Conservation (phyloP, 2,888 invertebrate genomes). For the Macaria notata region DNA sequence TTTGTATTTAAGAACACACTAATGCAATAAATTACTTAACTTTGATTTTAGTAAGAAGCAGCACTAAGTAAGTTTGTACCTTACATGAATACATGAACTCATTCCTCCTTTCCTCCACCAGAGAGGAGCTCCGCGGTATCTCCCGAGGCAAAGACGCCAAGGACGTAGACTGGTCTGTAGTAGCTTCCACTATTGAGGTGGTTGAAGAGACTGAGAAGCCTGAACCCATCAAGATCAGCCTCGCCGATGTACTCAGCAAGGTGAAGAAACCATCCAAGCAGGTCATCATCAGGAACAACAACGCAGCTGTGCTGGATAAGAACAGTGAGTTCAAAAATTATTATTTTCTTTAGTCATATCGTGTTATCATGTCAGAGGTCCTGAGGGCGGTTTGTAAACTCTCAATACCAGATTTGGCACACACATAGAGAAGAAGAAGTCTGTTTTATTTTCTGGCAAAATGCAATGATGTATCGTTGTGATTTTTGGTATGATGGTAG, state of each 20-base stretch:
- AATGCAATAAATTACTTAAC: too few species aligned
- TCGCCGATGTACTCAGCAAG: slow-evolving; percentile 86
- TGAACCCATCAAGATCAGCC: slow-evolving; percentile 88
- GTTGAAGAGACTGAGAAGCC: slow-evolving; percentile 86
- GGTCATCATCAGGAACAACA: slow-evolving; percentile 78
- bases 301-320: slow-evolving; percentile 74
- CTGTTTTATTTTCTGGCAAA: too few species aligned
- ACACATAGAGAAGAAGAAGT: too few species aligned
- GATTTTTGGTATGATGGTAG: too few species aligned
- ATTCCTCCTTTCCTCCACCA: slow-evolving; percentile 40
- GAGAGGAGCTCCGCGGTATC: slow-evolving; percentile 93
- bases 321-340: slow-evolving; percentile 80
- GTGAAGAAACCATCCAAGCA: slow-evolving; percentile 86
- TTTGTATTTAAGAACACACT: too few species aligned
- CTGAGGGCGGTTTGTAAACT: too few species aligned
- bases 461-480: too few species aligned
- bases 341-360: background rate
- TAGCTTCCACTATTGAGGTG: slow-evolving; percentile 84
- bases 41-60: too few species aligned
- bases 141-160: slow-evolving; percentile 91
- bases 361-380: too few species aligned
- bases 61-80: too few species aligned
- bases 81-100: too few species aligned
- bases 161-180: slow-evolving; percentile 92
- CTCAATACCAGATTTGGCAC: too few species aligned